Conservation (phyloP, 2,797 vertebrate species). For the Sebastes matsubarae region DNA sequence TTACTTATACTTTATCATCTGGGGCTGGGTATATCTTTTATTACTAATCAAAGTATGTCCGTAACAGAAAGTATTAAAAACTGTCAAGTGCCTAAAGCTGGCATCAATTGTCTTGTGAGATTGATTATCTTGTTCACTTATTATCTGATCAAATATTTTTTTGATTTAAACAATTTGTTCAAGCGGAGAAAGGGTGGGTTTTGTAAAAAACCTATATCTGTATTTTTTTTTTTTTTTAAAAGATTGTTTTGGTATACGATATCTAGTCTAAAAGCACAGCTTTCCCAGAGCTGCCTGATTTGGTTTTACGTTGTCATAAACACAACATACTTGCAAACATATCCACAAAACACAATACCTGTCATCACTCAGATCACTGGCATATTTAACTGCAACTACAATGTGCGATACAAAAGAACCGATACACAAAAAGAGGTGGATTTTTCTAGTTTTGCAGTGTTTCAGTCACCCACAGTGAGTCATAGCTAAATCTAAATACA, state of each 20-base stretch:
- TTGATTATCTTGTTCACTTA: background rate
- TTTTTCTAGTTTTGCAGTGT: conserved; percentile 48
- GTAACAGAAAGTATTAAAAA: background rate
- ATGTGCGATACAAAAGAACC: conserved; percentile 34
- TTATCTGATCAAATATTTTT: background rate
- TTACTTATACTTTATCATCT: background rate
- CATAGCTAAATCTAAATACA: conserved; percentile 25
- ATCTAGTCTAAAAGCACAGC: background rate
- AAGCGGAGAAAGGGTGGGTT: background rate
- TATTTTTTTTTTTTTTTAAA: background rate
- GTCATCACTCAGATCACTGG: background rate
- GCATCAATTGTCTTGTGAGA: background rate
- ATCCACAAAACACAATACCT: background rate
- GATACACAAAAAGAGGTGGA: conserved; percentile 22
- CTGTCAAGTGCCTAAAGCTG: background rate
- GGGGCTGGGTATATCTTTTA: background rate
- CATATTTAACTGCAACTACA: conserved; percentile 18
- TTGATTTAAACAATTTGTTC: background rate
- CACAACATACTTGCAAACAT: background rate
- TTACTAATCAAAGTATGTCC: background rate
- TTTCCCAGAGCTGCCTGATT: background rate
- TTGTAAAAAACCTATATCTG: background rate
- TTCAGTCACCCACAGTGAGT: conserved; percentile 31
- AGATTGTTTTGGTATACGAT: background rate
- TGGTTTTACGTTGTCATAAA: background rate